These are phyloP conservation scores for Sebastes schlegelii DNA, from an alignment of 2,113 vertebrate genomes.

Conservation along the genomic window DNA sequence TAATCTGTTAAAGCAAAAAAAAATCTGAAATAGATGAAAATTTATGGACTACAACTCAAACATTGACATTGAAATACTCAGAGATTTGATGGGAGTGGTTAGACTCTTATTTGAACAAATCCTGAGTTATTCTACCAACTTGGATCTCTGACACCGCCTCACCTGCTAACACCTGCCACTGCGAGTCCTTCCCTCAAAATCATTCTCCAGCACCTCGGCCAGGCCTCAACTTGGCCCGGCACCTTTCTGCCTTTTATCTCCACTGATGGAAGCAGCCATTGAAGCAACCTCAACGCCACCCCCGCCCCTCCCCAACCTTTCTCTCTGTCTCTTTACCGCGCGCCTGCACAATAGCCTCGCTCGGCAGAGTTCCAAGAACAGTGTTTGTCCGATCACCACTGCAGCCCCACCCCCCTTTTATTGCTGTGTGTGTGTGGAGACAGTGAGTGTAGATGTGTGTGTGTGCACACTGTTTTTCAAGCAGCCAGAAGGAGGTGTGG, in stretches of 20 bases:
- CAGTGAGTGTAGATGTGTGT: conserved; percentile 43
- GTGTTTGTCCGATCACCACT: conserved; percentile 72
- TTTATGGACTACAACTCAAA: neutral
- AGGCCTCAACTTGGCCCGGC: conserved; percentile 60
- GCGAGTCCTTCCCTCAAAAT: conserved; percentile 5
- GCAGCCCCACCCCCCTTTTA: conserved; percentile 64
- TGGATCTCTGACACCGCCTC: neutral
- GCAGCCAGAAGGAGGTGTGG: conserved; percentile 51
- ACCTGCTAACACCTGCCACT: conserved; percentile 49
- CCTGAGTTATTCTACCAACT: neutral
- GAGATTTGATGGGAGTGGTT: neutral
- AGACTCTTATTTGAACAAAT: too few relatives aligned
- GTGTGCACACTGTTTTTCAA: conserved; percentile 14
- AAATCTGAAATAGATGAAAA: too few relatives aligned
- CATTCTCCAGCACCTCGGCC: conserved; percentile 24
- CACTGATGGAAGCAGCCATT: conserved; percentile 61
- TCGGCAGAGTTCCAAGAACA: conserved; percentile 76
- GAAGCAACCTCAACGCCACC: conserved; percentile 48
- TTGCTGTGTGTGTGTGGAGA: conserved; percentile 49
- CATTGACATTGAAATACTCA: neutral
- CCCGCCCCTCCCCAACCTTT: conserved; percentile 58
- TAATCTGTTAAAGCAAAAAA: too few relatives aligned
- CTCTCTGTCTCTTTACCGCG: conserved; percentile 63
- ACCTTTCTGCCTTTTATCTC: conserved; percentile 72
- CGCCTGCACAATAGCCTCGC: conserved; percentile 72